Evolutionary conservation across 2,113 vertebrate genomes (phyloP), one percentile per base, ranked within the genome.

Genomic region (Rhipidura dahli): DNA sequence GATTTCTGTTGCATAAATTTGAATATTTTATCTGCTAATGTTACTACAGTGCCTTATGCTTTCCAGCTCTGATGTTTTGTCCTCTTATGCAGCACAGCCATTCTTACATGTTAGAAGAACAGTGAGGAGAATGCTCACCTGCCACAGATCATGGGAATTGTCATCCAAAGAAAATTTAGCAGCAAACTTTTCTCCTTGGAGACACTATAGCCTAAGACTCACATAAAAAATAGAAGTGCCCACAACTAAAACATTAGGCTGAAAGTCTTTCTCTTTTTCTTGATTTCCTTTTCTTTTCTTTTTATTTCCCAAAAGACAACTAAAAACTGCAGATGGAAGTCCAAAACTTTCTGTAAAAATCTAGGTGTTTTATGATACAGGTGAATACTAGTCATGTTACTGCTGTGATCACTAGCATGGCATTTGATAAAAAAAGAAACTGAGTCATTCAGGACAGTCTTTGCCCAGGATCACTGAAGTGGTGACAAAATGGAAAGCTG

Each of bases 11-110:
- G 92, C 90, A 93, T 88, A 87, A 54, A 88, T 95, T 77, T 92
- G 79, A 86, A 86, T 94, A 77, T 86, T 93, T 90, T 90, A 90
- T 88, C 90, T 90, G 37, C 39, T 94, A 92, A 92, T 86, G 56
- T 47, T 94, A 88, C 86, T 92, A 95, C n/a, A 56, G 47, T 47
- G 39, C 39, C 51, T 93, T 89, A 40, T 57, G 45, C 45, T 95
- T 91, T 69, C 82, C 37, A 69, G 53, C 22, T 90, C 88, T 61
- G 40, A 42, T 51, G 1, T 80, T 83, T 27, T 76, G 61, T 83
- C 33, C n/a, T 79, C 28, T 56, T 26, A 45, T 7, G 18, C 56
- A 94, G 54, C 35, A 45, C 27, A 71, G 31, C 15, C 22, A 60
- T 31, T 63, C 26, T 57, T 61, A 78, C 60, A 70, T 33, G 31